Base-by-base conservation (phyloP, 1,140 invertebrate species). In the Achatina immaculata region DNA sequence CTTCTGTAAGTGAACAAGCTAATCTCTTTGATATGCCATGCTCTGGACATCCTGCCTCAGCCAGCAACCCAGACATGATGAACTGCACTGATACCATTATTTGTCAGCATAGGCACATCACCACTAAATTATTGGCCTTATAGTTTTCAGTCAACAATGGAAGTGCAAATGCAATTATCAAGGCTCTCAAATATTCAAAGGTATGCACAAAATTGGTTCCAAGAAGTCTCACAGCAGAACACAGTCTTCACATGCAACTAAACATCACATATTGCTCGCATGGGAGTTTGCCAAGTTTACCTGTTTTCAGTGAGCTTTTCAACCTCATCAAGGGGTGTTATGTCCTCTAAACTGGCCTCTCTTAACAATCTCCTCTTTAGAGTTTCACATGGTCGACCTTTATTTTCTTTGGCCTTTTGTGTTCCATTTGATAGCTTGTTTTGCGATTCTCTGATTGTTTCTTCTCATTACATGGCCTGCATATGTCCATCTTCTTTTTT, bases 61-160 rank as follows among this genome's bases (percentile, higher is more conserved):
- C 55, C n/a, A 58, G n/a, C 55, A 58, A 24, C 55, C 55, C 55
- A 58, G 55, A 58, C 55, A 14, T 58, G 55, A 19, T 58, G 55
- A 58, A 58, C 55, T 24, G 55, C 55, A 24, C 55, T 58, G 55
- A 58, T 58, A 24, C n/a, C 24, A 4, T 58, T 58, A 58, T 58
- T 58, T 24, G 24, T 58, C 4, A 58, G 4, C 11, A 58, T 58
- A 58, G 21, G 21, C 55, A 58, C 55, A 58, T n/a, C n/a, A 58
- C 55, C 11, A 21, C 4, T 14, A 3, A 58, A 58, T n/a, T 19
- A 58, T 58, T 58, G 11, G 55, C 55, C 9, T 58, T 58, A 24
- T 21, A 58, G 55, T n/a, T 58, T 19, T 58, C n/a, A 58, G 9
- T 58, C 55, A 58, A 24, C 55, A 58, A 58, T 4, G 9, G 21